These are phyloP conservation scores for Acrocephalus arundinaceus DNA, from an alignment of 2,113 vertebrate genomes.

Conservation along the genomic window DNA sequence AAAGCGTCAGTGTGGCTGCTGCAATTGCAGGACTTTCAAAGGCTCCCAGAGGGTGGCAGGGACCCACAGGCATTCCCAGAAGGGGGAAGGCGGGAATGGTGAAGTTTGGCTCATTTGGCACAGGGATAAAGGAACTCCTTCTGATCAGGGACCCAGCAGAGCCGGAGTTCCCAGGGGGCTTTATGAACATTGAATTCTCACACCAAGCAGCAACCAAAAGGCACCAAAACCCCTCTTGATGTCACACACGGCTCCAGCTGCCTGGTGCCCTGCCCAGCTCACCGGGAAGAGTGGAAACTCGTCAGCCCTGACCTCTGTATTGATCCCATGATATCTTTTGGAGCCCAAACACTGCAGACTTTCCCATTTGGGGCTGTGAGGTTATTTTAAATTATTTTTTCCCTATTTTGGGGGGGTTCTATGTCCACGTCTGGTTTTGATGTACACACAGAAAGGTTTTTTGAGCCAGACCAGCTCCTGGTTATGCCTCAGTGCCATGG, in stretches of 20 bases:
- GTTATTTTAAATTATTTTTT: background rate
- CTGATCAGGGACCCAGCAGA: slow-evolving; percentile 16
- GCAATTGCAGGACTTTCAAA: background rate
- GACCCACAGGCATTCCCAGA: background rate
- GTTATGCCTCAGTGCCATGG: background rate
- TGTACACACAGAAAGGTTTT: background rate
- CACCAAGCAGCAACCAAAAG: slow-evolving; percentile 1
- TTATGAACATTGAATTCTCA: slow-evolving; percentile 14
- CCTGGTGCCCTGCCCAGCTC: background rate
- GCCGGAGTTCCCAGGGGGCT: background rate
- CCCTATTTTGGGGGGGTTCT: rapidly evolving
- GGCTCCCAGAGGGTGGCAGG: background rate
- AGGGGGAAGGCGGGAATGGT: background rate
- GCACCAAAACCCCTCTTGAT: background rate
- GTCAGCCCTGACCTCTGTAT: rapidly evolving
- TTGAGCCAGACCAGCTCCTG: background rate
- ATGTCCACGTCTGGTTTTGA: no score
- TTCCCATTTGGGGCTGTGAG: background rate
- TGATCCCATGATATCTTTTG: background rate
- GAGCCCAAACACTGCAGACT: background rate
- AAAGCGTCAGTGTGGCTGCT: background rate
- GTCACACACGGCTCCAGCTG: background rate
- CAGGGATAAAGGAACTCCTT: slow-evolving; percentile 1
- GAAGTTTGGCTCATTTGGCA: background rate
- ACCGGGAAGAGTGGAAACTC: background rate